Conservation (phyloP, 2,113 vertebrate genomes). For the Boleophthalmus pectinirostris region DNA sequence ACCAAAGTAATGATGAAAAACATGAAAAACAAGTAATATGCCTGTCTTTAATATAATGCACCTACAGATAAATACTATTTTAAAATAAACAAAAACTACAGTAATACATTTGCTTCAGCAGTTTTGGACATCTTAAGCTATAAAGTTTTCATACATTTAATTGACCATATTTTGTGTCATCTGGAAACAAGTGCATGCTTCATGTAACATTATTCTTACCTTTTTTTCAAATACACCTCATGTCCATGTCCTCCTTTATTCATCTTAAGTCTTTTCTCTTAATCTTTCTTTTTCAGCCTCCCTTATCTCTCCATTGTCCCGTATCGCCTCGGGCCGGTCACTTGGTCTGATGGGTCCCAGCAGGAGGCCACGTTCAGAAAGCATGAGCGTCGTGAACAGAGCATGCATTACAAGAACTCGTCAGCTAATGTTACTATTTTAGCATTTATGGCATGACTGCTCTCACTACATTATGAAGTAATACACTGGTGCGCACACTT, state of each 20-base stretch:
- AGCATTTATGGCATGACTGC: constrained; percentile 29
- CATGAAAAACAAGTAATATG: no score
- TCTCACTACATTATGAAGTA: constrained; percentile 48
- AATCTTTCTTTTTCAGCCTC: constrained; percentile 21
- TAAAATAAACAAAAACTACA: not conserved
- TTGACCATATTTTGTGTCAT: not conserved
- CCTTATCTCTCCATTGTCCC: constrained; percentile 21
- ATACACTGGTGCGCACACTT: constrained; percentile 58
- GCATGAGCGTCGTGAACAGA: constrained; percentile 23
- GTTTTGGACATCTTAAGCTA: not conserved
- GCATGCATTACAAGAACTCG: constrained; percentile 34
- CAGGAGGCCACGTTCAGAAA: constrained; percentile 46
- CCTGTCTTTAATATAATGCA: no score
- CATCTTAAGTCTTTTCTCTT: constrained; percentile 6
- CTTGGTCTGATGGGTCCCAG: constrained; percentile 61
- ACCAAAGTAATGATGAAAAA: no score
- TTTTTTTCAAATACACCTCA: not conserved
- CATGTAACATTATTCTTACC: not conserved
- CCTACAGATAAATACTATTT: not conserved
- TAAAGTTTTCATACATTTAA: not conserved
- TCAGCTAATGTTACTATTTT: constrained; percentile 12
- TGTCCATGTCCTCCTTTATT: constrained; percentile 3
- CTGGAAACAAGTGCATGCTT: constrained; percentile 1
- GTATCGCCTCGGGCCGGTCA: constrained; percentile 48
- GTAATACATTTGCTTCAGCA: not conserved